phyloP scores from a whole-genome alignment of 2,888 invertebrate genomes.

The Miltochrista miniata region DNA sequence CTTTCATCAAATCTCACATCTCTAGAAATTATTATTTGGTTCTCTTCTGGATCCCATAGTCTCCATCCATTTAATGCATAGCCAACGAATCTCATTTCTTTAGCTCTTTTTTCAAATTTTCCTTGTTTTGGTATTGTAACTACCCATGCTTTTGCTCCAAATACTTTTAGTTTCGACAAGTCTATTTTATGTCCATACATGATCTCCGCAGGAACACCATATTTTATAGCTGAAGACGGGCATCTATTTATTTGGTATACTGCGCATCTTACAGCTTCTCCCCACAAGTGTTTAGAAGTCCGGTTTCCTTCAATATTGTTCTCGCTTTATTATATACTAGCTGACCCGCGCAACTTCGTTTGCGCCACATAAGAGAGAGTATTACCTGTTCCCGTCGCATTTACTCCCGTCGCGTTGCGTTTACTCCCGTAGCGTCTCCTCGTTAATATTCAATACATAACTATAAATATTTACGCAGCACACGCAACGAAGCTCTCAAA shows the following conservation, averaged over 20 bases:
- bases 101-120: neutral
- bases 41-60: neutral
- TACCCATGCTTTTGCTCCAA: neutral
- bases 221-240: slow-evolving; percentile 15
- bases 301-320: slow-evolving; percentile 14
- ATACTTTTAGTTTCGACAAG: neutral
- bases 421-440: too few species aligned
- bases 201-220: neutral
- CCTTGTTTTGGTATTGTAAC: neutral
- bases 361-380: too few species aligned
- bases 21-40: neutral
- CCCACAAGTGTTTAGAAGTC: slow-evolving; percentile 21
- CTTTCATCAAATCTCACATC: neutral
- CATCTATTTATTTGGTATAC: slow-evolving; percentile 21
- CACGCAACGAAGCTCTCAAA: too few species aligned
- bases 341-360: too few species aligned
- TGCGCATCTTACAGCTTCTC: slow-evolving; percentile 20
- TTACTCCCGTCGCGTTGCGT: too few species aligned
- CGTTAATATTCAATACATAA: too few species aligned
- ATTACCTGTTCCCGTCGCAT: too few species aligned
- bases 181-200: neutral
- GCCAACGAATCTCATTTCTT: neutral
- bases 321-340: neutral
- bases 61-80: neutral
- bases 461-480: too few species aligned